Evolutionary conservation across 2,888 invertebrate genomes (phyloP), one percentile per base, ranked within the genome.

Genomic region (Ethmia dodecea): DNA sequence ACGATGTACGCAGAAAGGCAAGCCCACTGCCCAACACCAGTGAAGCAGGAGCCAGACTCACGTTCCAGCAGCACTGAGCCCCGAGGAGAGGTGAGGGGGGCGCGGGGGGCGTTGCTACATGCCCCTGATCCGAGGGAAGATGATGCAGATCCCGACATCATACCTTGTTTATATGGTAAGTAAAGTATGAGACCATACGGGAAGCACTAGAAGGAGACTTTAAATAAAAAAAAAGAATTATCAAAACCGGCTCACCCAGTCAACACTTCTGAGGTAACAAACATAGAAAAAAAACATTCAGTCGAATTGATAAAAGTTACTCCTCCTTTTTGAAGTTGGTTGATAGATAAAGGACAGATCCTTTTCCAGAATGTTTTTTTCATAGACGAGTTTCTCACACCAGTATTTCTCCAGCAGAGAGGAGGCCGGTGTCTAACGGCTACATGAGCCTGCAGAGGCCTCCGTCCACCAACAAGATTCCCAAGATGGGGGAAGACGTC

Each of bases 151-250:
- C 94, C 95, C 29, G 95, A 95, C 76, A 94, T 95, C 58, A 94
- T 95, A 77, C 93, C 94, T 49, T 94, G 93, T 87, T 92, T 95
- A 77, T 94, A 94, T 80, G 94, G 95, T 95, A 62, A 89, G 90
- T 73, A n/a, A n/a, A n/a, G n/a, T n/a, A n/a, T n/a, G n/a, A n/a
- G n/a, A n/a, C n/a, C n/a, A n/a, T n/a, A n/a, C n/a, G n/a, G n/a
- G n/a, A n/a, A n/a, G n/a, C n/a, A n/a, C n/a, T n/a, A n/a, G n/a
- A n/a, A n/a, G n/a, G n/a, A n/a, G n/a, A n/a, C n/a, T n/a, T n/a
- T n/a, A n/a, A n/a, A n/a, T n/a, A n/a, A n/a, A n/a, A n/a, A n/a
- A n/a, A n/a, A n/a, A n/a, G n/a, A n/a, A n/a, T n/a, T n/a, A n/a
- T n/a, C n/a, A n/a, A n/a, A n/a, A n/a, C n/a, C n/a, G n/a, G n/a